Evolutionary conservation across 1,140 invertebrate genomes (phyloP).

Genomic region (Drosophila auraria): DNA sequence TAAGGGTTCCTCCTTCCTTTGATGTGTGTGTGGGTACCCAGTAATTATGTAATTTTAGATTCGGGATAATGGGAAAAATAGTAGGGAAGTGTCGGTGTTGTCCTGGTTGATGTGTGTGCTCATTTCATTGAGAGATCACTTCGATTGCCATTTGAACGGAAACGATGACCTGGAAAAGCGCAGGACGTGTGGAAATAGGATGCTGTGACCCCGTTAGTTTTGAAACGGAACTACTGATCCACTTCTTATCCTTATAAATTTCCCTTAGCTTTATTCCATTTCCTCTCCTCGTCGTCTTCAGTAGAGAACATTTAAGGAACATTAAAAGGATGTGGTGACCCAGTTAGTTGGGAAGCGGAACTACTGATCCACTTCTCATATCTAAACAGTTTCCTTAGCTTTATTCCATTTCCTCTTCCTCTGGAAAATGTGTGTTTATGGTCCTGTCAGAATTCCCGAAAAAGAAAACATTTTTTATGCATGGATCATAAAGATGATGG

Average conservation of each 20-base stretch:
- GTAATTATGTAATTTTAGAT: conserved; percentile 83
- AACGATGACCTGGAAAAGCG: conserved; percentile 73
- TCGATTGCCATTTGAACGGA: conserved; percentile 62
- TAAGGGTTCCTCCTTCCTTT: conserved; percentile 45
- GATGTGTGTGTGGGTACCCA: conserved; percentile 30
- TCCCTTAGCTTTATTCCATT: conserved; percentile 15
- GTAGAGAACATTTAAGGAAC: background rate
- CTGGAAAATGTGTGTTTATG: conserved; percentile 40
- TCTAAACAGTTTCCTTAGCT: conserved; percentile 9
- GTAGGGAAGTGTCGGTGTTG: conserved; percentile 65
- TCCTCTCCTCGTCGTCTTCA: conserved; percentile 12
- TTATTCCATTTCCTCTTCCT: conserved; percentile 24
- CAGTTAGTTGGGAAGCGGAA: conserved; percentile 53
- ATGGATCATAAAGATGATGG: conserved; percentile 45
- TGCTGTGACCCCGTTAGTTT: conserved; percentile 51
- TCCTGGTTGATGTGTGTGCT: conserved; percentile 28
- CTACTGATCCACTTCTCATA: conserved; percentile 52
- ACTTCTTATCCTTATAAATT: conserved; percentile 18
- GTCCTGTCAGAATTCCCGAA: conserved; percentile 45
- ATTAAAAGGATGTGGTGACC: conserved; percentile 57
- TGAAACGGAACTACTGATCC: conserved; percentile 66
- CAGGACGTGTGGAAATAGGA: conserved; percentile 47
- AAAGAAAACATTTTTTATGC: conserved; percentile 58
- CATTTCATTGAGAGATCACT: conserved; percentile 53
- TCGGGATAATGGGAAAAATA: conserved; percentile 37